Evolutionary conservation across 1,140 invertebrate species (phyloP), one percentile per base, ranked within the genome.

Genomic region (Panonychus citri): DNA sequence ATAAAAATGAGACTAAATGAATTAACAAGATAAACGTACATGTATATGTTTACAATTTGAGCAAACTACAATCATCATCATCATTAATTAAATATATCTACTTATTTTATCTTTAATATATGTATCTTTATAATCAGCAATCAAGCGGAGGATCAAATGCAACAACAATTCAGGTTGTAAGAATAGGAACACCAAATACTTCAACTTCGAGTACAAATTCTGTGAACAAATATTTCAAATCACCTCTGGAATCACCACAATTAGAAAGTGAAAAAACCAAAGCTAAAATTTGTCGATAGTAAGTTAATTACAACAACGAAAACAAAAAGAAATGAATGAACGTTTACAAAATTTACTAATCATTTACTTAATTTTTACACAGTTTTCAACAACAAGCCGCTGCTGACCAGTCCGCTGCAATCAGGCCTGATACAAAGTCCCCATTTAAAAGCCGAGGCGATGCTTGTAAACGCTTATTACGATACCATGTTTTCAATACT

Each of bases 401-500:
- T 66, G 77, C 77, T 46, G 85, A 89, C 72, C 83, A 86, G 69
- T 76, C 77, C 62, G 79, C 77, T 57, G 83, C 80, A 39, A 63
- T 79, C 12, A 78, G 79, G 65, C 82, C 85, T 10, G 83, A 88
- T 67, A 78, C 78, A 34, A 77, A 80, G 57, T 78, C 76, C 46
- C 81, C 82, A 15, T 88, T 88, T 65, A 68, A 69, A 59, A 75
- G 76, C 61, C 78, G 77, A 61, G 74, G 75, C 50, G 84, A 88
- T 68, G 83, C 83, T 3, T 82, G 81, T 55, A 80, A 83, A 64
- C 71, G 83, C 50, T 69, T 89, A 15, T 74, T 86, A 49, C 74
- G 81, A 42, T 88, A 85, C 70, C 85, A 89, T 69, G 82, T 84
- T 54, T 79, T 80, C 62, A 76, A 82, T 64, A 78, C 83, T 59